Evolutionary conservation across 2,797 vertebrate species (phyloP).

Genomic region (Schizothorax lantsangensis): DNA sequence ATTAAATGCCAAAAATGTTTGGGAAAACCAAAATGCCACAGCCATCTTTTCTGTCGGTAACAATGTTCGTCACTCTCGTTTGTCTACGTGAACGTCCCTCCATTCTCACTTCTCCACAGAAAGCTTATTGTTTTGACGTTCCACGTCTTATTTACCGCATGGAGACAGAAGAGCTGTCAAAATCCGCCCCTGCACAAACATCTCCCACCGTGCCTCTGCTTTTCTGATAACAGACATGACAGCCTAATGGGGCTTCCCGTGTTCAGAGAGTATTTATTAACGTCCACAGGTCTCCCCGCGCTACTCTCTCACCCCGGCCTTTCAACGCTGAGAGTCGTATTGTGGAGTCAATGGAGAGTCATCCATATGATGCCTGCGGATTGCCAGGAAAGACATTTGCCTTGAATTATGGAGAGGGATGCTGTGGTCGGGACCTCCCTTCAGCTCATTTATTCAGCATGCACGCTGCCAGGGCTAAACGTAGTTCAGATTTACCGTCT

Average conservation of each 20-base stretch:
- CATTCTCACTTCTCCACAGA: slow-evolving; percentile 16
- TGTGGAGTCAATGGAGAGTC: slow-evolving; percentile 38
- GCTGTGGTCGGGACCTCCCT: not conserved
- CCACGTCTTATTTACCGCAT: slow-evolving; percentile 46
- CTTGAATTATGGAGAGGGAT: slow-evolving; percentile 44
- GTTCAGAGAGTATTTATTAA: slow-evolving; percentile 32
- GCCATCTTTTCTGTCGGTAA: slow-evolving; percentile 46
- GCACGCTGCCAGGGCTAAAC: not conserved
- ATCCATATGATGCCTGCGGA: slow-evolving; percentile 13
- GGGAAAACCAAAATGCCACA: slow-evolving; percentile 36
- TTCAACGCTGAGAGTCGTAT: not conserved
- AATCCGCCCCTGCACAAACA: slow-evolving; percentile 44
- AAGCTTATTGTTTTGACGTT: slow-evolving; percentile 42
- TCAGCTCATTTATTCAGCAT: slow-evolving; percentile 23
- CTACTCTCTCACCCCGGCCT: not conserved
- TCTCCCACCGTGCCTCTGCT: slow-evolving; percentile 36
- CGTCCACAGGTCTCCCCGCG: not conserved
- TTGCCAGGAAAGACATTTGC: slow-evolving; percentile 55
- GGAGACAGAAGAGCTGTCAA: slow-evolving; percentile 42
- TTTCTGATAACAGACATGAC: slow-evolving; percentile 51
- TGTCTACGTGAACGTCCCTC: slow-evolving; percentile 15
- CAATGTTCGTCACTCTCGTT: slow-evolving; percentile 45
- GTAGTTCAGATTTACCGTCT: slow-evolving; percentile 42
- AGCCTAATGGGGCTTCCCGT: slow-evolving; percentile 55
- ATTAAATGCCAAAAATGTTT: slow-evolving; percentile 41